Conservation (phyloP, 2,888 invertebrate genomes). For the Zaprionus obscuricornis region DNA sequence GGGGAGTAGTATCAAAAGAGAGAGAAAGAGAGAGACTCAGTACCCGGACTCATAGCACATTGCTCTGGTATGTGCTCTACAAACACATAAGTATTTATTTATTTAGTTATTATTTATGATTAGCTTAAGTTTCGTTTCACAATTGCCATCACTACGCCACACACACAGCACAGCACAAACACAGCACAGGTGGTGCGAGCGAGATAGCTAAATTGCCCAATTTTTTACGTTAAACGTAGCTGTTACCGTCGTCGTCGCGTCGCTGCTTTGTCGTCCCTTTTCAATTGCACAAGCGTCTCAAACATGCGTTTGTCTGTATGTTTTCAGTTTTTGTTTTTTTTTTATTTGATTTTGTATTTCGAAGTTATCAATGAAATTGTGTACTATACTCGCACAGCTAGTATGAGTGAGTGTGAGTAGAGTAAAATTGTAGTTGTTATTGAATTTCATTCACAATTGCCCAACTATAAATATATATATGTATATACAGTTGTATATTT, state of each 20-base stretch:
- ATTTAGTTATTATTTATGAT: slow-evolving; percentile 53
- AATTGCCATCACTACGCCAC: slow-evolving; percentile 9
- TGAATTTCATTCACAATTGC: slow-evolving; percentile 56
- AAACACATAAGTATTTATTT: slow-evolving; percentile 34
- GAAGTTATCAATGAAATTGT: slow-evolving; percentile 72
- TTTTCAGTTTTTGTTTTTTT: slow-evolving; percentile 17
- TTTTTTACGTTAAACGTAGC: too few species aligned
- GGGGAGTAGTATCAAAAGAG: too few species aligned
- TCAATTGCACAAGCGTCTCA: slow-evolving; percentile 49
- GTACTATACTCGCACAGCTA: slow-evolving; percentile 10
- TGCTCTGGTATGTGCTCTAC: too few species aligned
- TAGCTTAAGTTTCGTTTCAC: slow-evolving; percentile 34
- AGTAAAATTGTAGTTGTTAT: slow-evolving; percentile 45
- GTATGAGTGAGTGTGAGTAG: slow-evolving; percentile 20
- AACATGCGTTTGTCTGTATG: slow-evolving; percentile 1
- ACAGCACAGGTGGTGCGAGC: slow-evolving; percentile 22
- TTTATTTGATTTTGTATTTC: slow-evolving; percentile 60
- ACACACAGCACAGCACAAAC: too few species aligned
- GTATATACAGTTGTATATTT: neutral
- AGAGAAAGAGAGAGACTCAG: too few species aligned
- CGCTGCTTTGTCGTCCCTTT: slow-evolving; percentile 17
- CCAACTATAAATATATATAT: neutral
- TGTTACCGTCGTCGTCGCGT: neutral
- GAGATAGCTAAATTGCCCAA: slow-evolving; percentile 39
- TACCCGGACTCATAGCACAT: too few species aligned